A percentile compares a stretch with the other conserved stretches of the same genome.
phyloP scores from a whole-genome alignment of 2,888 invertebrate genomes.

The Lomographa bimaculata region DNA sequence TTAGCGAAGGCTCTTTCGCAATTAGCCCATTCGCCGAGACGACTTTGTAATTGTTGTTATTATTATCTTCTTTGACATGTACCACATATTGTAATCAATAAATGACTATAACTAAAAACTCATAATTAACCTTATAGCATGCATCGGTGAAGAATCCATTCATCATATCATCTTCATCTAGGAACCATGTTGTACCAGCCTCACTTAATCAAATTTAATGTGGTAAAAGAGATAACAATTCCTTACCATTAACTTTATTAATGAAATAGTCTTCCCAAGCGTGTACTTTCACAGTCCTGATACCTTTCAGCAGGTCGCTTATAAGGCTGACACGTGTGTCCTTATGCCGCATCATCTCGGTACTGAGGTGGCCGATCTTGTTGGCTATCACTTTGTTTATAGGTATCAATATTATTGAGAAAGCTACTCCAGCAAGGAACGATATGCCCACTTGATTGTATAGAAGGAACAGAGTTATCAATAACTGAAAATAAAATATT shows the following conservation, averaged over 20 bases:
- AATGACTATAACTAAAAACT: too few species aligned
- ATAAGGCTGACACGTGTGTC: conserved; percentile 94
- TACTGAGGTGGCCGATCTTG: conserved; percentile 93
- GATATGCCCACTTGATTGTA: conserved; percentile 95
- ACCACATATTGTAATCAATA: too few species aligned
- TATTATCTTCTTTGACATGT: too few species aligned
- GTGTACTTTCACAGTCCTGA: conserved; percentile 95
- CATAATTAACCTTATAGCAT: too few species aligned
- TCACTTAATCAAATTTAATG: too few species aligned
- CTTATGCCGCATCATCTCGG: conserved; percentile 94
- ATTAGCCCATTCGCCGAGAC: too few species aligned
- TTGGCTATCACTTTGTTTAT: conserved; percentile 95
- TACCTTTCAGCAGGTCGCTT: conserved; percentile 93
- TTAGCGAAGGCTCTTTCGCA: too few species aligned
- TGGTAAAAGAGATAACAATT: too few species aligned
- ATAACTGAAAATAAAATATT: conserved; percentile 86
- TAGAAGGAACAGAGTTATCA: conserved; percentile 91
- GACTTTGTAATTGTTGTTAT: too few species aligned
- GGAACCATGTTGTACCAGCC: too few species aligned
- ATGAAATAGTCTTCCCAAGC: conserved; percentile 97
- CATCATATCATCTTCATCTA: too few species aligned
- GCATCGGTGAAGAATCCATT: too few species aligned
- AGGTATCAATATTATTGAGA: conserved; percentile 95
- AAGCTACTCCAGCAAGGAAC: conserved; percentile 94
- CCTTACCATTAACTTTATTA: conserved; percentile 86